phyloP scores from a whole-genome alignment of 2,797 vertebrate genomes.

The Picus viridis region DNA sequence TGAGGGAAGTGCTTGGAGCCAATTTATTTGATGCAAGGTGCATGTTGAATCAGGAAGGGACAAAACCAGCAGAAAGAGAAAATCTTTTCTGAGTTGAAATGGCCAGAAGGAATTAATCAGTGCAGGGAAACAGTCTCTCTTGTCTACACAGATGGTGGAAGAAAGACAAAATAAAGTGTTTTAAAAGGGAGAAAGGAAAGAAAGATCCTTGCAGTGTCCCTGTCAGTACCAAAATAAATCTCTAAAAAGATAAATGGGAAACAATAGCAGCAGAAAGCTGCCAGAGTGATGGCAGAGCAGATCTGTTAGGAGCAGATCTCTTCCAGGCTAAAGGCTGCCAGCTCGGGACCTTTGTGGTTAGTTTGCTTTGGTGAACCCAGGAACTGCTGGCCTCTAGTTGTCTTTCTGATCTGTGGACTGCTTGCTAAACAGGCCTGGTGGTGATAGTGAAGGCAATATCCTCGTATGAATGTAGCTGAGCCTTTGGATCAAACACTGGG shows the following conservation, averaged over 20 bases:
- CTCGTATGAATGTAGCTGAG: conserved; percentile 7
- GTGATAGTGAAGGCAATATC: conserved; percentile 14
- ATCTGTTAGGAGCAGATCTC: neutral
- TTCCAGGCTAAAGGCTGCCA: conserved; percentile 28
- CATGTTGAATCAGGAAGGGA: neutral
- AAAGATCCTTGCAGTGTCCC: conserved; percentile 1
- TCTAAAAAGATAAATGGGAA: neutral
- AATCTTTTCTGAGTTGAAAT: neutral
- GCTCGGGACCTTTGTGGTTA: conserved; percentile 23
- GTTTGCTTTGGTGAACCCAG: conserved; percentile 31
- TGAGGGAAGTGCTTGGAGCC: neutral
- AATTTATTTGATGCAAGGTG: neutral
- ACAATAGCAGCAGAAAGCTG: conserved; percentile 22
- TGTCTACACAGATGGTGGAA: neutral
- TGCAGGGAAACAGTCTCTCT: conserved; percentile 8
- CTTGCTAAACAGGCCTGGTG: conserved; percentile 14
- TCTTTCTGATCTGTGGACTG: neutral
- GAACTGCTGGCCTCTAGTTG: conserved; percentile 5
- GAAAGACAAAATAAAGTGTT: conserved; percentile 1
- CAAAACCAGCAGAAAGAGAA: neutral
- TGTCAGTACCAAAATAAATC: conserved; percentile 37
- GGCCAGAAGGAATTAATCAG: conserved; percentile 19
- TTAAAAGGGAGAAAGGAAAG: conserved; percentile 3
- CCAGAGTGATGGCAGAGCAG: neutral
- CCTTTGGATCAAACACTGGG: conserved; percentile 5